Percentiles rank a stretch among this genome's conserved stretches.
Conservation (phyloP, 30 jellyfish, hydroid and myxozoan species). For the Phacellophora camtschatica region DNA sequence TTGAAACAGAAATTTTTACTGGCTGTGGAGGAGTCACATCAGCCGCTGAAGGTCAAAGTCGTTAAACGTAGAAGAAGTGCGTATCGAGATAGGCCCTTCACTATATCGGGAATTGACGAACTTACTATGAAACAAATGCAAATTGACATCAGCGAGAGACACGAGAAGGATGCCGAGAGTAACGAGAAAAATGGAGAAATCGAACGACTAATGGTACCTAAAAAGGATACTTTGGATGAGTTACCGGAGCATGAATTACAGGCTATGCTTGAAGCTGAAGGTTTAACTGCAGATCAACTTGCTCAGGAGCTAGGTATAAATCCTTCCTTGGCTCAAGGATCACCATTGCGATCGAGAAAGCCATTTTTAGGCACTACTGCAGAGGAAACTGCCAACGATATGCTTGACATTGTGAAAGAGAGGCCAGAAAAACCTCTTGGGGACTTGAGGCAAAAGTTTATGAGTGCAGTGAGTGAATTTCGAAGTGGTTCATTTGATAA, state of each 20-base stretch:
- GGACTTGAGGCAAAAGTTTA: conserved; percentile 13
- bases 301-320: conserved; percentile 77
- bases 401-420: conserved; percentile 28
- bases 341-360: conserved; percentile 40
- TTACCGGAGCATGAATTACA: conserved; percentile 67
- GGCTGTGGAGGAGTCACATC: conserved; percentile 87
- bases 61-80: conserved; percentile 34
- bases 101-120: conserved; percentile 91
- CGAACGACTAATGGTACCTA: not conserved
- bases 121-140: conserved; percentile 57
- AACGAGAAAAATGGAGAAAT: not conserved
- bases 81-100: conserved; percentile 78
- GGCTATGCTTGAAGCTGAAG: conserved; percentile 64
- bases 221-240: conserved; percentile 15
- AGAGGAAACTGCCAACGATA: conserved; percentile 38
- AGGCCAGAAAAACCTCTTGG: conserved; percentile 51
- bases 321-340: conserved; percentile 78
- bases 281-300: conserved; percentile 74
- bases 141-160: conserved; percentile 51
- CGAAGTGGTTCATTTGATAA: conserved; percentile 29
- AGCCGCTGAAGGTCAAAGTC: conserved; percentile 51
- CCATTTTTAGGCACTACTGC: conserved; percentile 57
- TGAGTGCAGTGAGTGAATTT: conserved; percentile 54
- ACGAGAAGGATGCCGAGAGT: not conserved
- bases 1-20: conserved; percentile 75